Evolutionary conservation across 2,888 invertebrate species (phyloP).

Genomic region (Cosmorhoe ocellata): DNA sequence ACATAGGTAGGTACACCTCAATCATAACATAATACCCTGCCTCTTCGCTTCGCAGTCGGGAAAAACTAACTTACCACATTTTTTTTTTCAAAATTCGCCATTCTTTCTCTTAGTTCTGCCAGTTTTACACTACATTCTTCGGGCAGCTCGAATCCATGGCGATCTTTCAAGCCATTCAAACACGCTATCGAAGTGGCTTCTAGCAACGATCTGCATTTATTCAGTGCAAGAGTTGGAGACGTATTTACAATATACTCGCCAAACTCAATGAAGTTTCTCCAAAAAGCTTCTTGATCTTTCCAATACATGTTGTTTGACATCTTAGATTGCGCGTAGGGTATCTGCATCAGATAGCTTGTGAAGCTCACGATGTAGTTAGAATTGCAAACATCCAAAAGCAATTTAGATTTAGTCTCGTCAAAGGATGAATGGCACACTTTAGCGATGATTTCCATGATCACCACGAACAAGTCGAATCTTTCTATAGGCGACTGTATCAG

Average conservation of each 20-base stretch:
- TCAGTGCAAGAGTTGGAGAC: constrained; percentile 58
- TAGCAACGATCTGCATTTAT: constrained; percentile 58
- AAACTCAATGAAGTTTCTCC: constrained; percentile 58
- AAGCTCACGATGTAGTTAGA: constrained; percentile 56
- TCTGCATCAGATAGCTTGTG: constrained; percentile 57
- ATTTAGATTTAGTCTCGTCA: constrained; percentile 53
- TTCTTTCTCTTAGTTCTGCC: constrained; percentile 43
- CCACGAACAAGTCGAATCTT: constrained; percentile 55
- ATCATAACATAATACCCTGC: too few species aligned
- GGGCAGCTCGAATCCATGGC: constrained; percentile 48
- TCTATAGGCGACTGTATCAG: constrained; percentile 51
- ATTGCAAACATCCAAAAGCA: constrained; percentile 60
- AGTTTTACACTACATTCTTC: constrained; percentile 45
- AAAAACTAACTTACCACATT: constrained; percentile 41
- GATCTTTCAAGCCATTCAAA: constrained; percentile 49
- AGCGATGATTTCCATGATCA: constrained; percentile 63
- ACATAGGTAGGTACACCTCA: too few species aligned
- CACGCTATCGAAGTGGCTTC: constrained; percentile 53
- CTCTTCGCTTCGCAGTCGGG: too few species aligned
- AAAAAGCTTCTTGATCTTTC: constrained; percentile 59
- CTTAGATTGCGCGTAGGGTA: constrained; percentile 49
- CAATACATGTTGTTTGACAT: constrained; percentile 52
- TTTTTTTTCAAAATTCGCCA: constrained; percentile 46
- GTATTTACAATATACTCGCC: constrained; percentile 58
- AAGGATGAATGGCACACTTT: constrained; percentile 62